Conservation (phyloP, 2,888 invertebrate genomes). For the Troilus luridus region DNA sequence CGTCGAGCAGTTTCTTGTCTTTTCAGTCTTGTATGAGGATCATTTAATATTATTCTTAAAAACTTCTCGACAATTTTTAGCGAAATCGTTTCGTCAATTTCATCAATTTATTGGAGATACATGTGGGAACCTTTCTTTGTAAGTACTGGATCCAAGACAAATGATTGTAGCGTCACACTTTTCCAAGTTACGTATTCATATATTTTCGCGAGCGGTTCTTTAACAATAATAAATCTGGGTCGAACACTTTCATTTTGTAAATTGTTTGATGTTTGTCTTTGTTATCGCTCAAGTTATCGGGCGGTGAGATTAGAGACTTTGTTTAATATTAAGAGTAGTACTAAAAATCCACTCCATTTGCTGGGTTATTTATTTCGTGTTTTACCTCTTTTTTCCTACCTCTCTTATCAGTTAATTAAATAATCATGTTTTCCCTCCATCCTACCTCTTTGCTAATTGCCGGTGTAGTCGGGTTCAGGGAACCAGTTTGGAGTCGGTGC, state of each 20-base stretch:
- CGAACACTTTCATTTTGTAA: slow-evolving; percentile 24
- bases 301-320: slow-evolving; percentile 2
- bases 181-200: background rate
- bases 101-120: no score
- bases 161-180: no score
- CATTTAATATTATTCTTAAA: no score
- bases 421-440: slow-evolving; percentile 1
- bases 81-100: no score
- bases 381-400: background rate
- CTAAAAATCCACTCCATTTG: background rate
- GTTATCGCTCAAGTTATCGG: slow-evolving; percentile 19
- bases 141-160: no score
- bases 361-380: background rate
- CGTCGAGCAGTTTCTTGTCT: no score
- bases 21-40: no score
- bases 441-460: background rate
- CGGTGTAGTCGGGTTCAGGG: background rate
- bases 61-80: no score
- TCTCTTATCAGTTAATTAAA: background rate
- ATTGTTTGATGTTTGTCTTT: background rate
- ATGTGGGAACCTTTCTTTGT: no score
- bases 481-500: background rate
- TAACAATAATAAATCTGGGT: background rate
- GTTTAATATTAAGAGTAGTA: background rate
- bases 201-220: background rate